phyloP scores from a whole-genome alignment of 2,113 vertebrate species.

The Hypanus sabinus region DNA sequence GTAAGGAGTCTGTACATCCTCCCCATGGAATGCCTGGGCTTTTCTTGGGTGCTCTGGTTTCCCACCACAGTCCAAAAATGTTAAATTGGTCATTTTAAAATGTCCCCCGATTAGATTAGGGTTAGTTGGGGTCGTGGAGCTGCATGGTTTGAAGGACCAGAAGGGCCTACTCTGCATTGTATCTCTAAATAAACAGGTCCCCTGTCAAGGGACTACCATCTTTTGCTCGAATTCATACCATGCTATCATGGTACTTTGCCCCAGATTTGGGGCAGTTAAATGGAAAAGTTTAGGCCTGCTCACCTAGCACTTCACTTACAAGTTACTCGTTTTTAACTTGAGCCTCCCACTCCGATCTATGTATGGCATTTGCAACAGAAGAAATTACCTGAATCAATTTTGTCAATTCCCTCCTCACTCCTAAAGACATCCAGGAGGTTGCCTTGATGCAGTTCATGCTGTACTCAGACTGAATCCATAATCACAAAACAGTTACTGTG shows the following conservation, averaged over 20 bases:
- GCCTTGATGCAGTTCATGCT: conserved; percentile 13
- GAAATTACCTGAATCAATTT: conserved; percentile 24
- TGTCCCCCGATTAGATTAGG: too few relatives aligned
- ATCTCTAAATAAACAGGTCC: too few relatives aligned
- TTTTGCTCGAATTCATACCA: neutral
- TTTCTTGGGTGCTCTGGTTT: too few relatives aligned
- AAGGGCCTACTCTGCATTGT: too few relatives aligned
- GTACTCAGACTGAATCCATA: neutral
- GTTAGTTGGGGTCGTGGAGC: too few relatives aligned
- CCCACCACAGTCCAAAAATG: too few relatives aligned
- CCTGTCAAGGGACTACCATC: neutral
- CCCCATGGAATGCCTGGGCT: too few relatives aligned
- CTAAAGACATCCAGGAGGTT: neutral
- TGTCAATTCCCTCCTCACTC: neutral
- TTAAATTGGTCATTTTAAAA: too few relatives aligned
- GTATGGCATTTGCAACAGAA: conserved; percentile 36
- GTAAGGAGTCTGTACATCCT: too few relatives aligned
- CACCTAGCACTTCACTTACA: neutral
- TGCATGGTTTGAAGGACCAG: too few relatives aligned
- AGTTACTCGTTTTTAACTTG: conserved; percentile 33
- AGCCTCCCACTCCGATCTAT: neutral
- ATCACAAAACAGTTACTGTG: conserved; percentile 6
- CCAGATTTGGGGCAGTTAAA: neutral
- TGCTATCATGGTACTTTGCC: neutral
- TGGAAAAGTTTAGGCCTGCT: neutral